Evolutionary conservation across 2,888 invertebrate species (phyloP).

Genomic region (Penaeus monodon): DNA sequence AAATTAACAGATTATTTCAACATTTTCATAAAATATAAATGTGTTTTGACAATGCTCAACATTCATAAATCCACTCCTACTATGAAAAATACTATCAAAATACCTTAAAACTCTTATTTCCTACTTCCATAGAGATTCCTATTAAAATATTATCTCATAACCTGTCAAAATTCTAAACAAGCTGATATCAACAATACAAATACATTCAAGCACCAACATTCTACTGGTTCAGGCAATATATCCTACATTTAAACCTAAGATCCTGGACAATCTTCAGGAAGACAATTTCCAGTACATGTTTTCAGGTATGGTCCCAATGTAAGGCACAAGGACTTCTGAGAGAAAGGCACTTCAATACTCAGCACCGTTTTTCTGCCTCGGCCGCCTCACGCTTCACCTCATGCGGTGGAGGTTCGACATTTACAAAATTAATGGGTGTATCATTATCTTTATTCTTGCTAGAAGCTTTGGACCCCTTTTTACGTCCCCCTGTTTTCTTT

Average conservation of each 20-base stretch:
- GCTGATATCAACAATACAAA: conserved; percentile 11
- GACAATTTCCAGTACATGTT: conserved; percentile 16
- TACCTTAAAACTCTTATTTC: too few species aligned
- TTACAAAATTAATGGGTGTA: conserved; percentile 34
- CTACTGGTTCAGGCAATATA: conserved; percentile 4
- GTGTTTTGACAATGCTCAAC: too few species aligned
- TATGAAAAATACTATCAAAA: too few species aligned
- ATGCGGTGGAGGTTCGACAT: not conserved
- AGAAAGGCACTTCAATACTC: conserved; percentile 20
- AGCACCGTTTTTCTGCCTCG: not conserved
- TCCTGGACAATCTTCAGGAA: conserved; percentile 15
- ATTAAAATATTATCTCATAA: too few species aligned
- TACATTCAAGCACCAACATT: conserved; percentile 37
- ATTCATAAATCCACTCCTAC: too few species aligned
- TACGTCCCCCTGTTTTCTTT: conserved; percentile 9
- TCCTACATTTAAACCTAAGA: not conserved
- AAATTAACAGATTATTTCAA: too few species aligned
- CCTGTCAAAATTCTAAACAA: too few species aligned
- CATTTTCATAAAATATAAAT: too few species aligned
- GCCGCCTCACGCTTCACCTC: not conserved
- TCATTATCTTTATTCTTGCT: not conserved
- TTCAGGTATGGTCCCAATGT: conserved; percentile 21
- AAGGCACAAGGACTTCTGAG: conserved; percentile 9
- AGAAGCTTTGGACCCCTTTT: not conserved
- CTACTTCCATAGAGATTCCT: not conserved